phyloP scores from a whole-genome alignment of 2,113 vertebrate genomes.

The Rhineura floridana region DNA sequence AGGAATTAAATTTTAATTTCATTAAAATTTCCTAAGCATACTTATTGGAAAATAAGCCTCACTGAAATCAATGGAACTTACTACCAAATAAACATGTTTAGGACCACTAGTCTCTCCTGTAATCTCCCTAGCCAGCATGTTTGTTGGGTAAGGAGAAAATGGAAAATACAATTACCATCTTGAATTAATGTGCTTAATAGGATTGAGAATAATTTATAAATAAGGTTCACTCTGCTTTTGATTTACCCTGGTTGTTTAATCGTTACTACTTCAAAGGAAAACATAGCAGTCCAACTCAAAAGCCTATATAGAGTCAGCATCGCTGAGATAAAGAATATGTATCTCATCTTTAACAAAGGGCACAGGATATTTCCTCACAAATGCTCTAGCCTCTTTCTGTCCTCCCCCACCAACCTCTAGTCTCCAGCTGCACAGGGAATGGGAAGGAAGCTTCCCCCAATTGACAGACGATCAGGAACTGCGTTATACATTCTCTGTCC shows the following conservation, averaged over 20 bases:
- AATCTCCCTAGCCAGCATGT: background rate
- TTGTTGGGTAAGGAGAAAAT: background rate
- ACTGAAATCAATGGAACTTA: background rate
- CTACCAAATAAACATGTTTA: background rate
- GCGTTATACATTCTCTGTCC: background rate
- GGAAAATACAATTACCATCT: background rate
- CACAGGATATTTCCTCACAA: background rate
- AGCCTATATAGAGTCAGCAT: background rate
- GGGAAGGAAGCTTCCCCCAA: background rate
- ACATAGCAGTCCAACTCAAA: background rate
- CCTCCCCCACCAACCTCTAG: background rate
- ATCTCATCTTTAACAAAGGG: background rate
- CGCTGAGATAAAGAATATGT: background rate
- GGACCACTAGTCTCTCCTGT: background rate
- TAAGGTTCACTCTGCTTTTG: background rate
- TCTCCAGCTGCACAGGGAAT: background rate
- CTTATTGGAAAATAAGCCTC: background rate
- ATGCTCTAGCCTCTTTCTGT: background rate
- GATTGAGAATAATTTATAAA: background rate
- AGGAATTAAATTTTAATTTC: conserved; percentile 9
- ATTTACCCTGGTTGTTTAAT: background rate
- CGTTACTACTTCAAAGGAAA: background rate
- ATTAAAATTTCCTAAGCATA: background rate
- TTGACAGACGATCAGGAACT: background rate
- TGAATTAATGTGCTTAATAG: background rate